These are phyloP conservation scores for Cottoperca gobio DNA, from an alignment of 2,797 vertebrate genomes.

Conservation along the genomic window DNA sequence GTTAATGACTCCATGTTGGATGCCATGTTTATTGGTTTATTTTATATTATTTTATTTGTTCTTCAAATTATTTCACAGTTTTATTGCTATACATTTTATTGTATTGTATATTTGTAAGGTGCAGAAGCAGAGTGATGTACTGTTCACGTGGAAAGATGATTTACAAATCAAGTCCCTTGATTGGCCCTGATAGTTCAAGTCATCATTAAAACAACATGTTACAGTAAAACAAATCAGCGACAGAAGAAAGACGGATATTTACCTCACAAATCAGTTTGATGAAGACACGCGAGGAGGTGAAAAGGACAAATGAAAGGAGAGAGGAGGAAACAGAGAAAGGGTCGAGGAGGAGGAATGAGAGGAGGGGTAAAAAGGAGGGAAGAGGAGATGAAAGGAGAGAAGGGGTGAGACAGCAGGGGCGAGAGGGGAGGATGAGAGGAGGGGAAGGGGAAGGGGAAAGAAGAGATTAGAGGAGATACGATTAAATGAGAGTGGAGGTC, in stretches of 20 bases:
- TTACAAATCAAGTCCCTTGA: no score
- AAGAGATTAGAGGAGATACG: background rate
- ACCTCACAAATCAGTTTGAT: background rate
- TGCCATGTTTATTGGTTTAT: no score
- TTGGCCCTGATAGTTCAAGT: no score
- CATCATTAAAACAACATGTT: no score
- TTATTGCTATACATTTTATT: no score
- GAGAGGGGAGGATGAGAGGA: background rate
- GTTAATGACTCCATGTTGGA: no score
- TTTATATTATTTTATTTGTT: background rate
- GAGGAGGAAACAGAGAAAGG: background rate
- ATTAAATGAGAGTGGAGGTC: no score
- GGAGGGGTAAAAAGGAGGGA: background rate
- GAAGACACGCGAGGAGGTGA: background rate
- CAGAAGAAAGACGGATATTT: background rate
- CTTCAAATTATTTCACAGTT: background rate
- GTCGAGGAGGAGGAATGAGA: background rate
- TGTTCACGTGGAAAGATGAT: no score
- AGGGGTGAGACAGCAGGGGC: background rate
- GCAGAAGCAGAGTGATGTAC: no score
- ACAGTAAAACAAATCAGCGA: no score
- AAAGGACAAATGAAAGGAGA: background rate
- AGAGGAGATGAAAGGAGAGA: background rate
- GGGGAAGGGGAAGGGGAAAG: background rate
- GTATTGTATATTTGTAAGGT: no score